These are phyloP conservation scores for Trachelus troglodyta DNA, from an alignment of 2,888 invertebrate genomes.

Conservation along the genomic window DNA sequence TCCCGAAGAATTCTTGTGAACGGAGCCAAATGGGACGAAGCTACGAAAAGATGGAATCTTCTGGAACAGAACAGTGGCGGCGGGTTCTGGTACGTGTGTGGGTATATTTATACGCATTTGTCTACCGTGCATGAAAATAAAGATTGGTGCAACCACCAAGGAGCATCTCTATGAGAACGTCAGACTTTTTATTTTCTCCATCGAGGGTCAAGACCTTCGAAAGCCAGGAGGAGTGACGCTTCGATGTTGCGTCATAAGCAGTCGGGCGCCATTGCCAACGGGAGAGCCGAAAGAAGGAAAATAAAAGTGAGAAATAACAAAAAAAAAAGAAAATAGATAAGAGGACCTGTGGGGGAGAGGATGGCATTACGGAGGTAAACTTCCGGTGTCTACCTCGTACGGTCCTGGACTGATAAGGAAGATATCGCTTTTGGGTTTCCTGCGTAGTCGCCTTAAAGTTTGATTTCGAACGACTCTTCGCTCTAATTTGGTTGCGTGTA, in stretches of 20 bases:
- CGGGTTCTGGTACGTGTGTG: neutral
- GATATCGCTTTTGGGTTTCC: neutral
- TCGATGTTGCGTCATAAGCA: neutral
- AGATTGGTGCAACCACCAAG: neutral
- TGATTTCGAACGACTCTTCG: neutral
- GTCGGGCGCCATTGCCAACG: neutral
- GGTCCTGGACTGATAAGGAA: neutral
- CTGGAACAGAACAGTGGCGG: neutral
- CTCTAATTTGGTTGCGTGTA: neutral
- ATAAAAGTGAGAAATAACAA: neutral
- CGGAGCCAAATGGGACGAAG: neutral
- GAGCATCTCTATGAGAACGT: neutral
- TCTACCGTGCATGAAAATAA: neutral
- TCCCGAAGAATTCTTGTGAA: neutral
- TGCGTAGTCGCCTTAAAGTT: neutral
- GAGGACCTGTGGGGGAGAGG: neutral
- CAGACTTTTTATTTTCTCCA: neutral
- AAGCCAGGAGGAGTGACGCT: neutral
- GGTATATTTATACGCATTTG: neutral
- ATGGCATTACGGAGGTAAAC: neutral
- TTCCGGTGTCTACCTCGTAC: neutral
- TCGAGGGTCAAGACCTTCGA: neutral
- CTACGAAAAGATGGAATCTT: neutral
- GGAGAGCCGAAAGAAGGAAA: neutral
- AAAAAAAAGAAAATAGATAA: neutral